Percentiles rank a stretch among this genome's conserved stretches.
phyloP scores from a whole-genome alignment of 2,888 invertebrate species.

The Hypselothyrea guttata region DNA sequence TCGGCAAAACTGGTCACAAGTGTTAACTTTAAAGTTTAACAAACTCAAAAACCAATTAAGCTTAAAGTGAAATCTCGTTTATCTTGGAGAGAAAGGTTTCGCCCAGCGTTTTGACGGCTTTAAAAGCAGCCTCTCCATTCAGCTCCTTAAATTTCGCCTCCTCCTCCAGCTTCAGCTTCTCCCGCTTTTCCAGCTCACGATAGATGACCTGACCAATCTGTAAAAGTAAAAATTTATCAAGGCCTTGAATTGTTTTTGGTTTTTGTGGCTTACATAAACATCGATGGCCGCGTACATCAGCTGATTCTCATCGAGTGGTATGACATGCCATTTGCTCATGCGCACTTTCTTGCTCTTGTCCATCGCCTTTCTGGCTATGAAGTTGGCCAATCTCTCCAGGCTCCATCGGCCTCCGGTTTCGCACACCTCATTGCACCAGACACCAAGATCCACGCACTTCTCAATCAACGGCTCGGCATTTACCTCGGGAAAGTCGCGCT shows the following conservation, averaged over 20 bases:
- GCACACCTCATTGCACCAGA: conserved; percentile 84
- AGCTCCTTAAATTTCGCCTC: conserved; percentile 69
- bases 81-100: conserved; percentile 71
- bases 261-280: conserved; percentile 84
- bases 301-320: conserved; percentile 84
- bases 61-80: conserved; percentile 49
- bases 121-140: conserved; percentile 78
- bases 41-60: background rate
- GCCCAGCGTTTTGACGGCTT: conserved; percentile 76
- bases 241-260: too few species aligned
- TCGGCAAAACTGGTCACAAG: background rate
- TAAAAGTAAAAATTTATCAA: too few species aligned
- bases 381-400: conserved; percentile 84
- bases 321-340: conserved; percentile 85
- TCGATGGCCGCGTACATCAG: conserved; percentile 86
- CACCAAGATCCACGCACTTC: conserved; percentile 85
- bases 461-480: conserved; percentile 83
- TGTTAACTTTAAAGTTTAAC: background rate
- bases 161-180: conserved; percentile 66
- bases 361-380: conserved; percentile 83
- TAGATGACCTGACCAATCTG: conserved; percentile 82
- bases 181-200: conserved; percentile 71
- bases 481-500: conserved; percentile 85
- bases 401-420: conserved; percentile 85
- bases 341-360: conserved; percentile 84